Evolutionary conservation across 1,140 invertebrate genomes (phyloP).

Genomic region (Cyrtorhinus lividipennis): DNA sequence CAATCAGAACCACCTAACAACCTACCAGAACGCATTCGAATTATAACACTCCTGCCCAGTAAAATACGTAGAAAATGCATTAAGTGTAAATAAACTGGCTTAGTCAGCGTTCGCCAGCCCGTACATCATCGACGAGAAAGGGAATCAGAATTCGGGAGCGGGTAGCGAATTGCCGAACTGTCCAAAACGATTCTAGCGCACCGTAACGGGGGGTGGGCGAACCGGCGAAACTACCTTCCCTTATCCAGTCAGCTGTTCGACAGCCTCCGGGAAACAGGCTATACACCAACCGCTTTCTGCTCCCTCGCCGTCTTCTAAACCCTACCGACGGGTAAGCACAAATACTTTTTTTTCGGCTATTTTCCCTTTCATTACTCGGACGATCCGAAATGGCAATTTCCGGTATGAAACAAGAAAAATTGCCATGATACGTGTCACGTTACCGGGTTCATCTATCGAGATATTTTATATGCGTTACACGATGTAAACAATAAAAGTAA

Average conservation of each 20-base stretch:
- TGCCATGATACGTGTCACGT: no score
- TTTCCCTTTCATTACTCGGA: no score
- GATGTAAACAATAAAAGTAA: no score
- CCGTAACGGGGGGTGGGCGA: not conserved
- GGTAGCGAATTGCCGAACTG: not conserved
- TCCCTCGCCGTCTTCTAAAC: not conserved
- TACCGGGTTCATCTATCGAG: no score
- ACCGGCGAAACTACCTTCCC: not conserved
- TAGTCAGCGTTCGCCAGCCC: not conserved
- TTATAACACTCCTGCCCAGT: no score
- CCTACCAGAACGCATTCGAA: no score
- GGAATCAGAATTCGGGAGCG: not conserved
- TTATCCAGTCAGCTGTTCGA: slow-evolving; percentile 4
- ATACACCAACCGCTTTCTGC: slow-evolving; percentile 1
- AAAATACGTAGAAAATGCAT: no score
- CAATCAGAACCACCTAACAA: no score
- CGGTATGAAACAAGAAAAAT: no score
- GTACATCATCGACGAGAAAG: not conserved
- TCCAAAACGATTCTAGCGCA: not conserved
- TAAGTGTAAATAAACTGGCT: not conserved
- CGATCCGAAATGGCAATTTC: no score
- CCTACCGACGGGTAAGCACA: not conserved
- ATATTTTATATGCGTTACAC: no score
- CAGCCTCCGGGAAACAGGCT: slow-evolving; percentile 2
- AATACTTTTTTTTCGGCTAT: no score